Percentiles rank a stretch among this genome's conserved stretches.
phyloP scores from a whole-genome alignment of 2,113 vertebrate species.

The Synchiropus splendidus region DNA sequence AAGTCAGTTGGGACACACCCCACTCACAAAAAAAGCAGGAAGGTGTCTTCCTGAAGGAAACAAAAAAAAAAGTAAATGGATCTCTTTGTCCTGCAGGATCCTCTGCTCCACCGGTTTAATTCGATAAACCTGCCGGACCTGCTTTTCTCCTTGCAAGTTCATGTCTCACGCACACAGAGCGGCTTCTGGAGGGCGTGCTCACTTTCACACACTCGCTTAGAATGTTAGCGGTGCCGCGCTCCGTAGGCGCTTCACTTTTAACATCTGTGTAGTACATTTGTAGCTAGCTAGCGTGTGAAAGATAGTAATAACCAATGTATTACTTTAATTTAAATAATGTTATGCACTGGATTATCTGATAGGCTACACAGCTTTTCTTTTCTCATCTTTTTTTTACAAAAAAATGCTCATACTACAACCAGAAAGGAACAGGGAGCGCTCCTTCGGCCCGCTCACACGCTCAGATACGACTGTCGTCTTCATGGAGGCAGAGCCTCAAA shows the following conservation, averaged over 20 bases:
- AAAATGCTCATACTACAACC: too few species aligned
- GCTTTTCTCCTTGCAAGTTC: constrained; percentile 37
- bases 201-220: constrained; percentile 18
- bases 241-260: constrained; percentile 8
- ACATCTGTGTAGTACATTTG: constrained; percentile 12
- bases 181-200: constrained; percentile 15
- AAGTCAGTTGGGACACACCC: background rate
- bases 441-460: too few species aligned
- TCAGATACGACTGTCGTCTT: too few species aligned
- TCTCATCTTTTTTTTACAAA: too few species aligned
- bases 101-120: constrained; percentile 40
- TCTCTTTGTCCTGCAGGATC: constrained; percentile 29
- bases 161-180: constrained; percentile 19
- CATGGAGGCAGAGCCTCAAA: too few species aligned
- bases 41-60: constrained; percentile 14
- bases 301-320: too few species aligned
- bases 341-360: too few species aligned
- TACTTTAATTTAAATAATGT: too few species aligned
- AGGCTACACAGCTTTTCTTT: too few species aligned
- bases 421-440: too few species aligned
- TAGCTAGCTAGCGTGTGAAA: too few species aligned
- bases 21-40: background rate
- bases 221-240: too few species aligned
- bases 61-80: constrained; percentile 39
- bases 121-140: constrained; percentile 34